These are phyloP conservation scores for Cottoperca gobio DNA, from an alignment of 2,797 vertebrate genomes.

Conservation along the genomic window DNA sequence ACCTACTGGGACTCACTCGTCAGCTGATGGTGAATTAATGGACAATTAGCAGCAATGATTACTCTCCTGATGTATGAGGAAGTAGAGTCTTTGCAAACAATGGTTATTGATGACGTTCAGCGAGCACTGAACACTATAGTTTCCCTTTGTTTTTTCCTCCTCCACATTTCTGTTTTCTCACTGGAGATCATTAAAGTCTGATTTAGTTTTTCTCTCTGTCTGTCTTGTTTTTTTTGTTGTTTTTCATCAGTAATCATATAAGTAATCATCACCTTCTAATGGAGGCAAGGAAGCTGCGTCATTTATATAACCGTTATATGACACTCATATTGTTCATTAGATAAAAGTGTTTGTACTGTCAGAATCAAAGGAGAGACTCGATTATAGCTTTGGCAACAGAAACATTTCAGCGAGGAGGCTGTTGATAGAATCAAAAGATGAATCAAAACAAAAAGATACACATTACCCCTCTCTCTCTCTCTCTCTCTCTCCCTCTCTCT, in stretches of 20 bases:
- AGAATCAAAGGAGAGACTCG: background rate
- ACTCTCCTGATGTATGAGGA: background rate
- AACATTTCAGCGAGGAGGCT: background rate
- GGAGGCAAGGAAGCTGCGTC: background rate
- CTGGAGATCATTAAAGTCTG: background rate
- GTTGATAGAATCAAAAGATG: background rate
- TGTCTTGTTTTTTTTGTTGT: background rate
- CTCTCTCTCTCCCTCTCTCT: too few species aligned
- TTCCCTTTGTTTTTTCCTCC: background rate
- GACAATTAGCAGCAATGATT: constrained; percentile 17
- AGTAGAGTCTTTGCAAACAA: background rate
- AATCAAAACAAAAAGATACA: background rate
- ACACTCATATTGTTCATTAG: background rate
- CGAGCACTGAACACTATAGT: background rate
- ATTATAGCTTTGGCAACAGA: background rate
- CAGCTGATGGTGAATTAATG: background rate
- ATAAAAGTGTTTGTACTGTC: background rate
- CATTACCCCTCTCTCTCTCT: too few species aligned
- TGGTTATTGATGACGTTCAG: constrained; percentile 3
- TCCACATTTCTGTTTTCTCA: background rate
- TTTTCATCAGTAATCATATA: background rate
- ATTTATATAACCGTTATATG: background rate
- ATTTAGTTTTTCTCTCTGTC: background rate
- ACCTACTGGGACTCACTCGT: background rate
- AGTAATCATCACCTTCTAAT: background rate